Evolutionary conservation across 2,888 invertebrate genomes (phyloP).

Genomic region (Drosophila greeni): DNA sequence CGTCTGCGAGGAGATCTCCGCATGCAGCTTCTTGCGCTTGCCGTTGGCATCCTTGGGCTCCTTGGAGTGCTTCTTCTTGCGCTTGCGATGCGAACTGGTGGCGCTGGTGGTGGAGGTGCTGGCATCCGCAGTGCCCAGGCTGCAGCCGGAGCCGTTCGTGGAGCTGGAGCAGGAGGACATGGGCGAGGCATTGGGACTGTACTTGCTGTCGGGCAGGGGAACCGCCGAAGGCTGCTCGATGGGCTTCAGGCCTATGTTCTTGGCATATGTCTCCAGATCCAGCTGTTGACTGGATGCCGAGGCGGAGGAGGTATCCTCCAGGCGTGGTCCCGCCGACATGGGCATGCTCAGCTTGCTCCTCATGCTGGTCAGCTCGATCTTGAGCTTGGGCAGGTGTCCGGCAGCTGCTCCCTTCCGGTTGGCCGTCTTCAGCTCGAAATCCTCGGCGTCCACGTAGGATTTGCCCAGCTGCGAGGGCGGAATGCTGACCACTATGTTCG

Average conservation of each 20-base stretch:
- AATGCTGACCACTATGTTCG: slow-evolving; percentile 77
- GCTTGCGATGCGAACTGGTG: slow-evolving; percentile 79
- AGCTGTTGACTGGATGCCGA: slow-evolving; percentile 51
- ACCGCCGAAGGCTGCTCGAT: slow-evolving; percentile 59
- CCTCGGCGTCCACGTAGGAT: slow-evolving; percentile 67
- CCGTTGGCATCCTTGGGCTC: slow-evolving; percentile 78
- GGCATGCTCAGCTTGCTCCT: slow-evolving; percentile 75
- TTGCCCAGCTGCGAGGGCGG: slow-evolving; percentile 75
- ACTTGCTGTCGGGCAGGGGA: slow-evolving; percentile 53
- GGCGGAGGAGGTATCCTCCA: slow-evolving; percentile 51
- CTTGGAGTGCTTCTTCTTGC: slow-evolving; percentile 82
- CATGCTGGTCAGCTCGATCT: slow-evolving; percentile 76
- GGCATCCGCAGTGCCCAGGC: slow-evolving; percentile 44
- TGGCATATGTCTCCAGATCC: slow-evolving; percentile 77
- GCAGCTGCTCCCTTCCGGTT: slow-evolving; percentile 62
- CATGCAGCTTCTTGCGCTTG: slow-evolving; percentile 81
- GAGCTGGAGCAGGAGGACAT: slow-evolving; percentile 75
- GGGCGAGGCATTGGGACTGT: slow-evolving; percentile 76
- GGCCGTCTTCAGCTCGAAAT: slow-evolving; percentile 77
- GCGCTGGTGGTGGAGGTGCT: slow-evolving; percentile 23
- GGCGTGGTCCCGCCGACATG: slow-evolving; percentile 69
- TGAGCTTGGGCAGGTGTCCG: slow-evolving; percentile 75
- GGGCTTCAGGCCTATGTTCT: slow-evolving; percentile 78
- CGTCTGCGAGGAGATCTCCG: slow-evolving; percentile 80
- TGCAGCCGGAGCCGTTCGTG: slow-evolving; percentile 71